Percentiles rank a stretch among this genome's conserved stretches.
phyloP scores from a whole-genome alignment of 2,888 invertebrate species.

The Eilema sororculum region DNA sequence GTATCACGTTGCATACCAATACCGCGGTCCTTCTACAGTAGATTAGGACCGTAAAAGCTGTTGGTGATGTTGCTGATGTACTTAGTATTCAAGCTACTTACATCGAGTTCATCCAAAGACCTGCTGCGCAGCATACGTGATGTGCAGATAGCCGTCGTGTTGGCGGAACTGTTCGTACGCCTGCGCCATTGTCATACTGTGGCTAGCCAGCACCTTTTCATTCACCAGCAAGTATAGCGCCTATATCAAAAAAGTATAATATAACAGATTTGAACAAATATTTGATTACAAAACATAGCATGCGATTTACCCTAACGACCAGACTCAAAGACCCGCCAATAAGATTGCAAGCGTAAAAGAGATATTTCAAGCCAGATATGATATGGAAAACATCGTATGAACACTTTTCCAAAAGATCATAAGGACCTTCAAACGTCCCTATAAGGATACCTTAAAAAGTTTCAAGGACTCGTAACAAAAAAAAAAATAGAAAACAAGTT shows the following conservation, averaged over 20 bases:
- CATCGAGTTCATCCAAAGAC: conserved; percentile 76
- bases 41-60: too few species aligned
- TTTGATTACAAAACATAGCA: not conserved
- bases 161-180: conserved; percentile 92
- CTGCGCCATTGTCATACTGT: conserved; percentile 93
- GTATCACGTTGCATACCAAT: too few species aligned
- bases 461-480: too few species aligned
- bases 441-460: not conserved
- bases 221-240: conserved; percentile 94
- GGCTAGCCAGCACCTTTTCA: conserved; percentile 92
- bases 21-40: too few species aligned
- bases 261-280: not conserved
- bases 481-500: not conserved
- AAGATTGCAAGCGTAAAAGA: not conserved
- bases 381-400: not conserved
- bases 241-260: conserved; percentile 64
- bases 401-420: not conserved
- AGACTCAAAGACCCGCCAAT: not conserved
- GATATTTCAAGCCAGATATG: not conserved
- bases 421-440: not conserved
- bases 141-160: conserved; percentile 94
- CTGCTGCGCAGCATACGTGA: conserved; percentile 95
- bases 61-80: too few species aligned
- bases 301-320: not conserved
- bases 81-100: conserved; percentile 37